phyloP scores from a whole-genome alignment of 2,797 vertebrate species.

The Gobionotothen gibberifrons region DNA sequence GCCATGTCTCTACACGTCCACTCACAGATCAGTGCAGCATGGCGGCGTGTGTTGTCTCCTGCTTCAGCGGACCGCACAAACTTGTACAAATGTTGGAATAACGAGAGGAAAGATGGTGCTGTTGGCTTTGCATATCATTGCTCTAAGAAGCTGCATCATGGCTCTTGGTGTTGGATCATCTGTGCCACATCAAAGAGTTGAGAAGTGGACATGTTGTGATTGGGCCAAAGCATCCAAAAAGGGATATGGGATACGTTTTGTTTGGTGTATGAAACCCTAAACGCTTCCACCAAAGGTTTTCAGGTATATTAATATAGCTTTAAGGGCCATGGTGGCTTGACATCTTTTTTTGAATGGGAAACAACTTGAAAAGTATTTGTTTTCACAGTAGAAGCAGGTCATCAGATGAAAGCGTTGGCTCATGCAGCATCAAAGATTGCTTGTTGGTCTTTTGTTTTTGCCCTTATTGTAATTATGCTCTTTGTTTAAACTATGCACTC shows the following conservation, averaged over 20 bases:
- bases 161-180: conserved; percentile 64
- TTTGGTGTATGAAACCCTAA: conserved; percentile 39
- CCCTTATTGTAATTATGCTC: conserved; percentile 77
- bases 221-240: conserved; percentile 37
- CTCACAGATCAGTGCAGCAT: conserved; percentile 58
- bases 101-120: conserved; percentile 33
- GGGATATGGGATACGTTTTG: conserved; percentile 26
- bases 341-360: conserved; percentile 47
- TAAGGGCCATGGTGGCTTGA: conserved; percentile 45
- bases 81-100: conserved; percentile 50
- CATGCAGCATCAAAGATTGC: conserved; percentile 83
- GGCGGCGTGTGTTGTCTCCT: conserved; percentile 49
- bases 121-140: conserved; percentile 60
- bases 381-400: conserved; percentile 48
- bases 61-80: conserved; percentile 40
- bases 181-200: conserved; percentile 55
- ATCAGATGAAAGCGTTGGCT: conserved; percentile 51
- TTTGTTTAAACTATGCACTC: conserved; percentile 84
- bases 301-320: conserved; percentile 58
- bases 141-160: conserved; percentile 51
- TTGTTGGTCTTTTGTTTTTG: conserved; percentile 66
- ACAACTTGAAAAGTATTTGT: conserved; percentile 57
- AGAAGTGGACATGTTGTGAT: conserved; percentile 39
- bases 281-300: conserved; percentile 71
- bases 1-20: conserved; percentile 64